Conservation (phyloP, 2,113 vertebrate genomes). For the Rhinoptilus africanus region DNA sequence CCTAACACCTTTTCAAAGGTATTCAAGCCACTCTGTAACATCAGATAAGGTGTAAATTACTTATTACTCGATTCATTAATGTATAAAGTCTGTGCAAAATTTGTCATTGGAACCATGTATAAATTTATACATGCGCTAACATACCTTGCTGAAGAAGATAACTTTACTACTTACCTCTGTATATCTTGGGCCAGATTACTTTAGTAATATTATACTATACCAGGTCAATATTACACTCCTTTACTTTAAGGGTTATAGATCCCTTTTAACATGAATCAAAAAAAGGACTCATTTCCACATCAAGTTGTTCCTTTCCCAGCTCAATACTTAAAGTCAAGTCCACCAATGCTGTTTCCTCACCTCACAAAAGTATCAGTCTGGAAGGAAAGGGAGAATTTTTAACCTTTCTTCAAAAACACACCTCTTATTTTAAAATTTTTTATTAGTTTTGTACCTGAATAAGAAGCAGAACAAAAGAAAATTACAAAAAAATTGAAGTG, state of each 20-base stretch:
- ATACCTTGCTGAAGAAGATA: background rate
- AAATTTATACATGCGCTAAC: background rate
- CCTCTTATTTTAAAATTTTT: background rate
- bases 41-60: background rate
- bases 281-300: background rate
- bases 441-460: background rate
- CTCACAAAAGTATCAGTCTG: background rate
- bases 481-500: background rate
- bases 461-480: background rate
- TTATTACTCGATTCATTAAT: background rate
- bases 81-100: fast-evolving
- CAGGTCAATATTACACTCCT: background rate
- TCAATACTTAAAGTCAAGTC: background rate
- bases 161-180: background rate
- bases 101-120: background rate
- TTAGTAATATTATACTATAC: background rate
- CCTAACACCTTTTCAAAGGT: background rate
- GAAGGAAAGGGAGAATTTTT: background rate
- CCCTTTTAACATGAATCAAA: background rate
- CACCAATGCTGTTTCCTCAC: background rate
- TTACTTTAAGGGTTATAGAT: background rate
- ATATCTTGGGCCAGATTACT: background rate
- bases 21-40: background rate
- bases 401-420: background rate
- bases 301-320: background rate